These are phyloP conservation scores for Hydrochoerus hydrochaeris DNA, from an alignment of 2,113 vertebrate species.

Conservation along the genomic window DNA sequence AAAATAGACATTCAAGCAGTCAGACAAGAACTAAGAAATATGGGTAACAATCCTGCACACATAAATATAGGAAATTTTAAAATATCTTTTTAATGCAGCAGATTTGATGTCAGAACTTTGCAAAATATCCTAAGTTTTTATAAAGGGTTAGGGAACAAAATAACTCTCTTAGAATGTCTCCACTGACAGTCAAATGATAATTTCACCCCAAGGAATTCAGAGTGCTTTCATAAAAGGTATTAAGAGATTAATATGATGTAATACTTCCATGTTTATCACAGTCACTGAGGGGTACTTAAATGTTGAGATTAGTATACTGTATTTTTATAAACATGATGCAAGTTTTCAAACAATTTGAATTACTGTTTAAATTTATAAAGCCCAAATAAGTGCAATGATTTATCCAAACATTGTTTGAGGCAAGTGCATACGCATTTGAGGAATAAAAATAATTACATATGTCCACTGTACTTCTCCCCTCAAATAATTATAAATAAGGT, in stretches of 20 bases:
- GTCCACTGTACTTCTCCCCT: neutral
- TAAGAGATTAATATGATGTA: neutral
- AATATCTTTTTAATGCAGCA: neutral
- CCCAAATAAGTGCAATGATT: conserved; percentile 2
- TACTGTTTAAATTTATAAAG: conserved; percentile 7
- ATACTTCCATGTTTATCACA: neutral
- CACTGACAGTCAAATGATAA: neutral
- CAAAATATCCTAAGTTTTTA: conserved; percentile 15
- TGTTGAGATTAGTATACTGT: neutral
- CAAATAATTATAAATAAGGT: neutral
- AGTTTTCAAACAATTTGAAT: neutral
- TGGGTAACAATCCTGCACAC: no score
- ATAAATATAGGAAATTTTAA: conserved; percentile 42
- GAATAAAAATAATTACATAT: neutral
- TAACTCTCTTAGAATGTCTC: neutral
- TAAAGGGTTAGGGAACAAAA: neutral
- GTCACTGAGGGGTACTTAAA: neutral
- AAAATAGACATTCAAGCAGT: no score
- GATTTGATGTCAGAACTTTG: neutral
- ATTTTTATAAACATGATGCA: neutral
- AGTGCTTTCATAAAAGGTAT: neutral
- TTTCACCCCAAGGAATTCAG: neutral
- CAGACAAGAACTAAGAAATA: no score
- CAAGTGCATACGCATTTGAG: neutral
- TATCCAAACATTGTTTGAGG: neutral